Evolutionary conservation across 2,113 vertebrate species (phyloP).

Genomic region (Rhinolophus ferrumequinum): DNA sequence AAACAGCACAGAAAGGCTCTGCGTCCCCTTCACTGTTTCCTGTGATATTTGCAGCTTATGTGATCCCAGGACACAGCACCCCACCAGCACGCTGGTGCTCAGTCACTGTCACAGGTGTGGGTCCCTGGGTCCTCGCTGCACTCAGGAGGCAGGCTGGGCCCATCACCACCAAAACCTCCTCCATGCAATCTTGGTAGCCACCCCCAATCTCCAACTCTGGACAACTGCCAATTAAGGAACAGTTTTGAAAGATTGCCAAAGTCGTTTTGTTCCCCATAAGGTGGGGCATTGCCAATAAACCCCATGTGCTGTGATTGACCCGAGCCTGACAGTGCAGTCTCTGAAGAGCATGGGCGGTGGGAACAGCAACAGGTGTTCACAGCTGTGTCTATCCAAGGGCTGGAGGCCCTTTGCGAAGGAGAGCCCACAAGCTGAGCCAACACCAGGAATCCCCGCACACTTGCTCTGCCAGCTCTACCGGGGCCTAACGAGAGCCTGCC

Average conservation of each 20-base stretch:
- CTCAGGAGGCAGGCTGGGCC: accelerated
- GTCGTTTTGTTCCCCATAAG: not conserved
- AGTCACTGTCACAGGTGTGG: accelerated
- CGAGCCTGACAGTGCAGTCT: accelerated
- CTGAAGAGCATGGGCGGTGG: not conserved
- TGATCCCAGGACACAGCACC: accelerated
- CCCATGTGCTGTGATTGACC: accelerated
- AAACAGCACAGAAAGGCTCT: too few species aligned
- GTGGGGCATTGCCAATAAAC: not conserved
- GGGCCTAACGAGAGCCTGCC: not conserved
- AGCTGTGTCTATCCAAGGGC: not conserved
- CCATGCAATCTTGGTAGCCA: accelerated
- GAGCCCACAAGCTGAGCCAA: not conserved
- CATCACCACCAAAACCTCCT: not conserved
- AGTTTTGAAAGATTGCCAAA: too few species aligned
- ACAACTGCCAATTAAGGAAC: accelerated
- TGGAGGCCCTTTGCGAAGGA: not conserved
- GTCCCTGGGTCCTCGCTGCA: accelerated
- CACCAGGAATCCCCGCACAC: accelerated
- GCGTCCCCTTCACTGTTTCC: accelerated
- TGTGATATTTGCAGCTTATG: accelerated
- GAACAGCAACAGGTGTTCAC: accelerated
- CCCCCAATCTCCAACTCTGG: not conserved
- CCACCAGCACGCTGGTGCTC: accelerated
- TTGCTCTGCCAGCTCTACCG: not conserved